These are phyloP conservation scores for Mico argentatus DNA, from an alignment of 2,797 vertebrate species.

Conservation along the genomic window DNA sequence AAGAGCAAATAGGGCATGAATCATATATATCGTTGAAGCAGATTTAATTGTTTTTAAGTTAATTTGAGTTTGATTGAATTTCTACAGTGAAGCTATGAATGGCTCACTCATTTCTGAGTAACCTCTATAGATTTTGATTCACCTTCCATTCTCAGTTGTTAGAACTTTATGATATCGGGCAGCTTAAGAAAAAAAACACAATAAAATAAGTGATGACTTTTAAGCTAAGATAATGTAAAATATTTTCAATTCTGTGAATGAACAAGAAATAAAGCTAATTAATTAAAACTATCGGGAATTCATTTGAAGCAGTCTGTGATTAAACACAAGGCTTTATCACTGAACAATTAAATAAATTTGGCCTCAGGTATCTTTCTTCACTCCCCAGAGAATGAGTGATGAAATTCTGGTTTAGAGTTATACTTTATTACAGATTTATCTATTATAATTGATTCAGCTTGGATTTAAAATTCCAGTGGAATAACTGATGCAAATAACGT, in stretches of 20 bases:
- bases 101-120: neutral
- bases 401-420: slow-evolving; percentile 62
- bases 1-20: neutral
- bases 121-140: neutral
- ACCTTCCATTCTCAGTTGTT: neutral
- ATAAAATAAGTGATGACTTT: slow-evolving; percentile 26
- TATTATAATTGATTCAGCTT: slow-evolving; percentile 80
- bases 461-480: slow-evolving; percentile 68
- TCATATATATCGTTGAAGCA: neutral
- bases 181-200: neutral
- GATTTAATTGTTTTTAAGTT: slow-evolving; percentile 64
- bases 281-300: slow-evolving; percentile 76
- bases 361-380: slow-evolving; percentile 65
- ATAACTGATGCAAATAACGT: slow-evolving; percentile 60
- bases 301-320: slow-evolving; percentile 74
- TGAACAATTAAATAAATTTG: slow-evolving; percentile 79
- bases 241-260: slow-evolving; percentile 69
- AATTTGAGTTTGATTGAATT: slow-evolving; percentile 43
- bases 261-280: slow-evolving; percentile 69
- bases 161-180: neutral
- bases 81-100: neutral
- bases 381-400: slow-evolving; percentile 38
- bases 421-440: slow-evolving; percentile 76
- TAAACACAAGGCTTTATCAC: slow-evolving; percentile 76
- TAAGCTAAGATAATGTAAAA: slow-evolving; percentile 46